A percentile compares a stretch with the other conserved stretches of the same genome.
phyloP scores from a whole-genome alignment of 2,113 vertebrate species.

The Bubalus kerabau region DNA sequence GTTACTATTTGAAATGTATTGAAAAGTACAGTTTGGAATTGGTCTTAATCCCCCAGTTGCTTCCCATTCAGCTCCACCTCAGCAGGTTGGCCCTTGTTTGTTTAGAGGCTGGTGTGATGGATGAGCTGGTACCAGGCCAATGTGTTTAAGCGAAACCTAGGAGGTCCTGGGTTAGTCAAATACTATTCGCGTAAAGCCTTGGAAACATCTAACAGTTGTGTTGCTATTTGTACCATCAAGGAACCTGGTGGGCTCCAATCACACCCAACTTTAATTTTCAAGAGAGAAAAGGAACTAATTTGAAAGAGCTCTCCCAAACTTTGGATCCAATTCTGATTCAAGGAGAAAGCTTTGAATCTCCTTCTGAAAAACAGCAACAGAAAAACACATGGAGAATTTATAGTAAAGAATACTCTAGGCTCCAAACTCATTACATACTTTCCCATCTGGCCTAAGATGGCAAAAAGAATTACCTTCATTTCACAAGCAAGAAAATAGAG shows the following conservation, averaged over 20 bases:
- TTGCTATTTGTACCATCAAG: slow-evolving; percentile 1
- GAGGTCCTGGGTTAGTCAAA: slow-evolving; percentile 32
- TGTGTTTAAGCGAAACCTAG: slow-evolving; percentile 46
- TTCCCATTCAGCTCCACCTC: background rate
- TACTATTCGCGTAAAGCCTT: slow-evolving; percentile 45
- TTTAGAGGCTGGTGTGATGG: background rate
- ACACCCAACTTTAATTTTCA: slow-evolving; percentile 26
- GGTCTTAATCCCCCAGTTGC: background rate
- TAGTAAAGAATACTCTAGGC: slow-evolving; percentile 39
- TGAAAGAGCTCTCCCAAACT: background rate
- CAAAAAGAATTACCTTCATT: slow-evolving; percentile 61
- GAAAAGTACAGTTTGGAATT: slow-evolving; percentile 16
- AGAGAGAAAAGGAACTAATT: slow-evolving; percentile 43
- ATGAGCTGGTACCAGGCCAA: slow-evolving; percentile 45
- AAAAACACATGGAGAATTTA: slow-evolving; percentile 52
- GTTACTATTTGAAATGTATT: slow-evolving; percentile 9
- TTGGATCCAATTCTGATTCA: background rate
- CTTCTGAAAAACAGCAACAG: slow-evolving; percentile 21
- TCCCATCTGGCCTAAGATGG: slow-evolving; percentile 48
- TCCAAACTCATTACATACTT: slow-evolving; percentile 55
- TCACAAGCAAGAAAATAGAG: slow-evolving; percentile 50
- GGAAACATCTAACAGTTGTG: background rate
- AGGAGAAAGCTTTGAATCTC: slow-evolving; percentile 36
- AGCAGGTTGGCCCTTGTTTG: slow-evolving; percentile 22
- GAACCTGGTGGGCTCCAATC: slow-evolving; percentile 19